phyloP scores from a whole-genome alignment of 1,140 invertebrate species.

The Tetragnatha versicolor region DNA sequence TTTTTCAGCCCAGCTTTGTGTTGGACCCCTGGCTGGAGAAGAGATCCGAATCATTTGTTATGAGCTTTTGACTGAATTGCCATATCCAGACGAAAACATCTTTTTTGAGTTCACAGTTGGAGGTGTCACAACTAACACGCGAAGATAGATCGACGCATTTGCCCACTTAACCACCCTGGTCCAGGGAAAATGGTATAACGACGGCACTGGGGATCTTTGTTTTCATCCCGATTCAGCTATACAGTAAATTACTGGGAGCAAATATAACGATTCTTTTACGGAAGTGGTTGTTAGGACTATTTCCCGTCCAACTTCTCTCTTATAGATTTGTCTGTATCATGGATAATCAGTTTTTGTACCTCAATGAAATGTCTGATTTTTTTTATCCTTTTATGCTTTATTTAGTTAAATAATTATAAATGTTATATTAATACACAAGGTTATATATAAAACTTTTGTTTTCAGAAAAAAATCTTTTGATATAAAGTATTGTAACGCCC shows the following conservation, averaged over 20 bases:
- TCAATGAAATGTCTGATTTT: too few relatives aligned
- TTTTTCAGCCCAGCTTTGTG: conserved; percentile 6
- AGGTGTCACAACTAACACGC: conserved; percentile 8
- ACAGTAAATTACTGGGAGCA: neutral
- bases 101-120: conserved; percentile 49
- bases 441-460: too few relatives aligned
- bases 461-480: too few relatives aligned
- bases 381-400: too few relatives aligned
- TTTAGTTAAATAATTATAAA: too few relatives aligned
- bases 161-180: conserved; percentile 31
- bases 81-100: conserved; percentile 46
- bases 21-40: neutral
- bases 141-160: conserved; percentile 39
- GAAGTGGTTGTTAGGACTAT: neutral
- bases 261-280: neutral
- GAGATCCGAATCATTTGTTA: conserved; percentile 39
- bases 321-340: neutral
- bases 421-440: too few relatives aligned
- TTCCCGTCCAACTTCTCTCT: neutral
- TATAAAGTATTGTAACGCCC: too few relatives aligned
- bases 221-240: neutral
- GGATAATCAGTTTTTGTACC: too few relatives aligned
- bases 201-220: neutral
- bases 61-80: conserved; percentile 40
- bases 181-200: conserved; percentile 2